These are phyloP conservation scores for Ambastaia sidthimunki DNA, from an alignment of 2,797 vertebrate genomes.

Conservation along the genomic window DNA sequence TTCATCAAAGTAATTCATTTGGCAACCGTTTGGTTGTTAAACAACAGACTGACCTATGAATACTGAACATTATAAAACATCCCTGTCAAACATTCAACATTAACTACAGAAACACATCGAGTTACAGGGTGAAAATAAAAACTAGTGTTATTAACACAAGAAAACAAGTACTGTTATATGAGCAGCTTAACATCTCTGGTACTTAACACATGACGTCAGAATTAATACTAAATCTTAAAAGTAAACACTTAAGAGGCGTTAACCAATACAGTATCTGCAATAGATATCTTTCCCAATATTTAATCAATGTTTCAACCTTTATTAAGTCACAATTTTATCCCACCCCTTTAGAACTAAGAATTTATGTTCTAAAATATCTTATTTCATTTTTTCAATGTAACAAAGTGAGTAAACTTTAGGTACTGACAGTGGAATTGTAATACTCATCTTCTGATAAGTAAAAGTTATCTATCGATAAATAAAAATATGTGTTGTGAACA, in stretches of 20 bases:
- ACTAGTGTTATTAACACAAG: neutral
- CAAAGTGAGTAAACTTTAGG: constrained; percentile 26
- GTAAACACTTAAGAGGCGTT: constrained; percentile 12
- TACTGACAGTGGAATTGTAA: constrained; percentile 29
- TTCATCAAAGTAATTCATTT: neutral
- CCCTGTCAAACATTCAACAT: neutral
- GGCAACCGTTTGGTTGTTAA: neutral
- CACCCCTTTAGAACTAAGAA: neutral
- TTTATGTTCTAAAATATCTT: constrained; percentile 2
- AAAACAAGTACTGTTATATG: constrained; percentile 22
- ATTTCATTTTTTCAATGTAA: neutral
- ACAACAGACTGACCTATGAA: constrained; percentile 16
- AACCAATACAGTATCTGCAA: neutral
- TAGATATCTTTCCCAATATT: neutral
- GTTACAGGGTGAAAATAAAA: constrained; percentile 1
- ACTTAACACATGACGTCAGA: neutral
- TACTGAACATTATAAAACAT: neutral
- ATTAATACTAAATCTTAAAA: constrained; percentile 10
- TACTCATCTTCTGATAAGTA: neutral
- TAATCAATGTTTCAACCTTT: neutral
- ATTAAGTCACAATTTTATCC: neutral
- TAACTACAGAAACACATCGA: constrained; percentile 4
- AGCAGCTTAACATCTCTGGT: constrained; percentile 23
- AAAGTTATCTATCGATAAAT: neutral
- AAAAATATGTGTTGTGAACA: neutral